Conservation (phyloP, 2,888 invertebrate species). For the Pyrrhia umbra region DNA sequence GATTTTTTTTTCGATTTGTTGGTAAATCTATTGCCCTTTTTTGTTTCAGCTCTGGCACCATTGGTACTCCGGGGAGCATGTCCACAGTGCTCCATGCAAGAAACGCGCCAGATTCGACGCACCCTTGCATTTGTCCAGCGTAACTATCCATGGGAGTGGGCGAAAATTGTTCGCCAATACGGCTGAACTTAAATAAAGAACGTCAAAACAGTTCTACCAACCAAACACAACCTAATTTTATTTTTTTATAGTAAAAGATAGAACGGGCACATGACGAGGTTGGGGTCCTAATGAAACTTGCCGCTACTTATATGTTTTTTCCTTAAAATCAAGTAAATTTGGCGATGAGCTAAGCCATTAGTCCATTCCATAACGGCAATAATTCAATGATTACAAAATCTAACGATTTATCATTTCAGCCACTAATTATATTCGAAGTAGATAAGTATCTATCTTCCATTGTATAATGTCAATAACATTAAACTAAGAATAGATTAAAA, state of each 20-base stretch:
- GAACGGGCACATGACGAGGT: conserved; percentile 16
- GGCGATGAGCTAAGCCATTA: background rate
- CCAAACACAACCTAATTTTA: conserved; percentile 19
- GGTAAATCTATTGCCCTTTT: background rate
- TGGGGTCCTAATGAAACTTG: background rate
- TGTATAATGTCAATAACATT: background rate
- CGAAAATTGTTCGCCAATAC: conserved; percentile 92
- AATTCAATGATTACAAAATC: background rate
- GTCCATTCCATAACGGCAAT: background rate
- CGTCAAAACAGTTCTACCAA: conserved; percentile 23
- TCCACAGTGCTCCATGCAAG: conserved; percentile 92
- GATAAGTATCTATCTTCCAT: background rate
- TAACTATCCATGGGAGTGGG: conserved; percentile 94
- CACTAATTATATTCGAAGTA: too few relatives aligned
- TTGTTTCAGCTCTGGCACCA: conserved; percentile 92
- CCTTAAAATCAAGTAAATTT: background rate
- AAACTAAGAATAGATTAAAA: background rate
- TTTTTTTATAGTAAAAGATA: conserved; percentile 36
- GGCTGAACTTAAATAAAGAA: conserved; percentile 79
- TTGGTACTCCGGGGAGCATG: conserved; percentile 93
- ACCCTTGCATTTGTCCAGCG: conserved; percentile 94
- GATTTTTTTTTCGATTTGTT: background rate
- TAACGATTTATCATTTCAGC: too few relatives aligned
- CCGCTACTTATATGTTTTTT: background rate
- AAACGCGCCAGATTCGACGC: conserved; percentile 92